Conservation (phyloP, 2,113 vertebrate genomes). For the Triplophysa dalaica region DNA sequence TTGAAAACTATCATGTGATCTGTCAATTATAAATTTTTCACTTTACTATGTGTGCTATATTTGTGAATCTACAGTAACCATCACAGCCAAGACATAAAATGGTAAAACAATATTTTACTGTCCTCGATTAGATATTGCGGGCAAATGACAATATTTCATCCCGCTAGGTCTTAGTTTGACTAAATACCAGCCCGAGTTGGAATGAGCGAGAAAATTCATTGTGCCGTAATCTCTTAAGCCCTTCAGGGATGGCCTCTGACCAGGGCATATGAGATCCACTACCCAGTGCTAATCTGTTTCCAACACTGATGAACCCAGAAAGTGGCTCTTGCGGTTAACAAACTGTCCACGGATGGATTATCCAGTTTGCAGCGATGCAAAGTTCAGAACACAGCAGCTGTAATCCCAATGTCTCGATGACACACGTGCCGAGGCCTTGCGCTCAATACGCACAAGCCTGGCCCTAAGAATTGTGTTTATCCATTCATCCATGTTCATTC, state of each 20-base stretch:
- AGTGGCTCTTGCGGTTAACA: constrained; percentile 75
- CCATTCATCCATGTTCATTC: constrained; percentile 47
- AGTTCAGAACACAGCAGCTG: constrained; percentile 60
- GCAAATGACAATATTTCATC: constrained; percentile 13
- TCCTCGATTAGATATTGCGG: not conserved
- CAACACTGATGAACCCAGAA: constrained; percentile 75
- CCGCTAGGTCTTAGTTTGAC: constrained; percentile 25
- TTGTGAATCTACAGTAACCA: constrained; percentile 14
- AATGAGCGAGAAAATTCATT: constrained; percentile 60
- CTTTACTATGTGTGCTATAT: not conserved
- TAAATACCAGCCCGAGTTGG: constrained; percentile 53
- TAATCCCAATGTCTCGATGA: constrained; percentile 58
- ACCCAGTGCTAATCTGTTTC: constrained; percentile 74
- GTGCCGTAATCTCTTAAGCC: constrained; percentile 78
- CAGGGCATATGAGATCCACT: constrained; percentile 78
- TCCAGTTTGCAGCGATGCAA: constrained; percentile 64
- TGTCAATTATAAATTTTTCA: constrained; percentile 2
- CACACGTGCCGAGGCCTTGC: constrained; percentile 50
- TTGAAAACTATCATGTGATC: constrained; percentile 21
- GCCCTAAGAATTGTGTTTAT: constrained; percentile 48
- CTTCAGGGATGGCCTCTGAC: constrained; percentile 77
- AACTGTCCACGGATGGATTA: constrained; percentile 77
- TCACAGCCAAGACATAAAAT: constrained; percentile 18
- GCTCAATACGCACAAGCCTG: constrained; percentile 34
- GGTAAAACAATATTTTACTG: constrained; percentile 29